phyloP scores from a whole-genome alignment of 2,113 vertebrate species.

The Pantherophis guttatus region DNA sequence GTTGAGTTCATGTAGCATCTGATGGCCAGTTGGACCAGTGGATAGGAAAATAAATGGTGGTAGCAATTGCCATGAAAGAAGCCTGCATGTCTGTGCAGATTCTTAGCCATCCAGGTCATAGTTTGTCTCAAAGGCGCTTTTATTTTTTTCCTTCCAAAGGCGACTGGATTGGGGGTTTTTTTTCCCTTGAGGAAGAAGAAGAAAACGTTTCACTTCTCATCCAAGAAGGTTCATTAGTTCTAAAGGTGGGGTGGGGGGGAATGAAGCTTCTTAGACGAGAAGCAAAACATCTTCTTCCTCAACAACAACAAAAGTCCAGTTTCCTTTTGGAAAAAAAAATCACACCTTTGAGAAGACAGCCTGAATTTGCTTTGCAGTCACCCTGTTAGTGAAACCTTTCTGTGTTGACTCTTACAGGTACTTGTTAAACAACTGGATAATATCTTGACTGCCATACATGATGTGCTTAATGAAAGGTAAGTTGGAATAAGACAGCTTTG shows the following conservation, averaged over 20 bases:
- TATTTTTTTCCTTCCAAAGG: no score
- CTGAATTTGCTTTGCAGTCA: background rate
- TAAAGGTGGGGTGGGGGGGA: background rate
- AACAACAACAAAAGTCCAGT: background rate
- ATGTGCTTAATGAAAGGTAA: conserved; percentile 97
- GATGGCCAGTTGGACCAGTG: background rate
- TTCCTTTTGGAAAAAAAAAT: background rate
- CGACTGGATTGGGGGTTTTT: no score
- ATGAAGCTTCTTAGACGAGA: background rate
- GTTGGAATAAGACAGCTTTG: conserved; percentile 15
- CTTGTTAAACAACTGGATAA: conserved; percentile 97
- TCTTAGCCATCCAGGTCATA: background rate
- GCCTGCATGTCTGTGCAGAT: background rate
- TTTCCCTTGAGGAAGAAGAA: background rate
- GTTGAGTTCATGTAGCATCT: background rate
- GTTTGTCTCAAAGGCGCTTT: background rate
- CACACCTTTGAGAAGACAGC: background rate
- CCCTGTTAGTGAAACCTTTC: background rate
- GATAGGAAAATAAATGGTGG: background rate
- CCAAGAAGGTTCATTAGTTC: background rate
- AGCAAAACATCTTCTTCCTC: background rate
- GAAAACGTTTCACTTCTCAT: background rate
- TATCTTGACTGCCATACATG: conserved; percentile 92
- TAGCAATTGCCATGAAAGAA: background rate
- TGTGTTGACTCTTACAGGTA: conserved; percentile 71